Percentiles rank a stretch among this genome's conserved stretches.
Evolutionary conservation across 2,797 vertebrate genomes (phyloP).

Genomic region (Hybognathus amarus): DNA sequence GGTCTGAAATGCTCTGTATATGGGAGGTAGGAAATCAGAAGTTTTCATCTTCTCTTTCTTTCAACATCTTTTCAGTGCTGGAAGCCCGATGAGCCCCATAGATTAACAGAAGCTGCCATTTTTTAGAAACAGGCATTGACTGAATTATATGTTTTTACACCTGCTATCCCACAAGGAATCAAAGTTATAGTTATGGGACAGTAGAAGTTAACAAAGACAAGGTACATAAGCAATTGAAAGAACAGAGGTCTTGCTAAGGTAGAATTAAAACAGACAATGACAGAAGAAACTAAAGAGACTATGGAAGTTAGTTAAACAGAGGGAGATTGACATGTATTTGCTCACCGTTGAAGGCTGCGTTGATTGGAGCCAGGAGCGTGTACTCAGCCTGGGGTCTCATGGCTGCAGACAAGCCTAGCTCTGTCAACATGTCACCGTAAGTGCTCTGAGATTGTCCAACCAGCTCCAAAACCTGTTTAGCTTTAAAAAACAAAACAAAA

Average conservation of each 20-base stretch:
- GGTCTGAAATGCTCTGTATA: conserved; percentile 29
- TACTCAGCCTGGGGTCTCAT: conserved; percentile 86
- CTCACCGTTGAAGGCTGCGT: conserved; percentile 89
- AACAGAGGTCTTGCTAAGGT: not conserved
- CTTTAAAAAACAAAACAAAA: conserved; percentile 71
- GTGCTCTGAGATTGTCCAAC: conserved; percentile 84
- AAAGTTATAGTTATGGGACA: conserved; percentile 10
- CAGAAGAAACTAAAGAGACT: not conserved
- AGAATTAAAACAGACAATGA: conserved; percentile 19
- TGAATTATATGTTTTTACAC: conserved; percentile 38
- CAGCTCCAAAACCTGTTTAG: conserved; percentile 93
- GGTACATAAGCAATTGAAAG: not conserved
- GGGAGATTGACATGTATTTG: conserved; percentile 45
- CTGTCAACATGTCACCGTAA: conserved; percentile 88
- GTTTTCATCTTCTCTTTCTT: not conserved
- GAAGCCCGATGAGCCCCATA: not conserved
- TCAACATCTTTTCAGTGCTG: not conserved
- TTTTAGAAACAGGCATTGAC: not conserved
- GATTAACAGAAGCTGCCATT: conserved; percentile 7
- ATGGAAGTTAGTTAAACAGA: not conserved
- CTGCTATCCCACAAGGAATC: not conserved
- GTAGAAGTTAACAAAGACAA: not conserved
- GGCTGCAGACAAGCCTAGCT: conserved; percentile 83
- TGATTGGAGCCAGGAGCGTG: conserved; percentile 91
- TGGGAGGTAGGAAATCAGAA: not conserved